Evolutionary conservation across 1,140 invertebrate genomes (phyloP), one percentile per base, ranked within the genome.

Genomic region (Coenobita brevimanus): DNA sequence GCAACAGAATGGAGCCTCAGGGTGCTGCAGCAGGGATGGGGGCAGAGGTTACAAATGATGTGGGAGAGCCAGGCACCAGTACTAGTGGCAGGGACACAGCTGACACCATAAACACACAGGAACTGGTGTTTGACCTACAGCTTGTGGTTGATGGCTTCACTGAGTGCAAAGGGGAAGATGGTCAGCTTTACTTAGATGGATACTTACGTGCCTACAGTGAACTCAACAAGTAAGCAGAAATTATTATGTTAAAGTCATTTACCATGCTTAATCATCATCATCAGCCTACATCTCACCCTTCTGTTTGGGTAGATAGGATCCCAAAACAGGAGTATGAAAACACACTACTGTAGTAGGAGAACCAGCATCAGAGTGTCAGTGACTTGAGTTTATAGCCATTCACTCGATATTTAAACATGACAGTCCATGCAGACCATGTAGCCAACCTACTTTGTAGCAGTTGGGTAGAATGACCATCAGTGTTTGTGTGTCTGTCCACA

Each of bases 141-240:
- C 8, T 87, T 43, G 84, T 87, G 27, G 43, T 87, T 13, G 76
- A 87, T 27, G 76, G 84, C 1, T 87, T 87, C 46, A 41, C 24
- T 10, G 24, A 87, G 62, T 87, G 84, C 36, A 69, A 80, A 21
- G 62, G 64, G 24, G 84, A 87, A 13, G 84, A 87, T 54, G 84
- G 84, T 13, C 84, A 87, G 64, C 75, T 87, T 1, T 80, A 87
- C 84, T n/a, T 87, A 21, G 84, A 87, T 57, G 84, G 76, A 27
- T 87, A 87, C 76, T 62, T 87, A 3, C 10, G 84, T 24, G 84
- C 84, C 6, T 87, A 87, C 46, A 80, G 75, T 54, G 84, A 87
- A 27, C 36, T 87, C 3, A 87, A 87, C 62, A 87, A 87, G 84
- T 87, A 54, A 60, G 69, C 41, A n/a, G 21, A 24, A 13, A 15